phyloP scores from a whole-genome alignment of 2,797 vertebrate genomes.

The Sus cebifrons region DNA sequence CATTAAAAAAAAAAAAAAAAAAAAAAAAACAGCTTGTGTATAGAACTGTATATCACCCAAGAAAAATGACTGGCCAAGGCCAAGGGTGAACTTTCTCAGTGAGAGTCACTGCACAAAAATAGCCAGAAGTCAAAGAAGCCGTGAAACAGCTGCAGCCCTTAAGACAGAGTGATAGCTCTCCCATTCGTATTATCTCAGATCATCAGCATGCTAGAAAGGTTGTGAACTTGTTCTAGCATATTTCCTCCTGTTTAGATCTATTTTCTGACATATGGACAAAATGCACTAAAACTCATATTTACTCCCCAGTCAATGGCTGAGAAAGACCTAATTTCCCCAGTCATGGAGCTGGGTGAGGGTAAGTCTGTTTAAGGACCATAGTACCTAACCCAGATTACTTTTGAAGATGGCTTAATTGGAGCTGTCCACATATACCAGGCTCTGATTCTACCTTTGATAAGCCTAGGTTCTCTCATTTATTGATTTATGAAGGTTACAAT shows the following conservation, averaged over 20 bases:
- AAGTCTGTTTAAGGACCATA: background rate
- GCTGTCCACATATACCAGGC: background rate
- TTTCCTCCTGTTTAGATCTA: background rate
- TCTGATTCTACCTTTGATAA: background rate
- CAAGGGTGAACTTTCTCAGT: conserved; percentile 39
- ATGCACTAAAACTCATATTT: background rate
- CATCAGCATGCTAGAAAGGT: background rate
- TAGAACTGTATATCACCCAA: background rate
- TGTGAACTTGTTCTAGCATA: background rate
- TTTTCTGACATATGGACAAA: background rate
- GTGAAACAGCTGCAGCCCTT: background rate
- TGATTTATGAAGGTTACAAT: conserved; percentile 20
- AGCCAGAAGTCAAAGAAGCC: background rate
- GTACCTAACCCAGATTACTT: background rate
- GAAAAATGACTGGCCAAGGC: conserved; percentile 76
- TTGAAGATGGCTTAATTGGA: background rate
- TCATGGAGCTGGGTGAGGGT: background rate
- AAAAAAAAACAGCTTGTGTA: background rate
- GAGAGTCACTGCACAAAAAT: background rate
- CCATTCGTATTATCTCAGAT: background rate
- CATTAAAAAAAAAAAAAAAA: background rate
- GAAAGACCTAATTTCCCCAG: background rate
- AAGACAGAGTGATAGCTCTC: background rate
- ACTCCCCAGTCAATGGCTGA: background rate
- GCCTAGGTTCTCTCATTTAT: background rate